Evolutionary conservation across 2,113 vertebrate genomes (phyloP).

Genomic region (Miniopterus natalensis): DNA sequence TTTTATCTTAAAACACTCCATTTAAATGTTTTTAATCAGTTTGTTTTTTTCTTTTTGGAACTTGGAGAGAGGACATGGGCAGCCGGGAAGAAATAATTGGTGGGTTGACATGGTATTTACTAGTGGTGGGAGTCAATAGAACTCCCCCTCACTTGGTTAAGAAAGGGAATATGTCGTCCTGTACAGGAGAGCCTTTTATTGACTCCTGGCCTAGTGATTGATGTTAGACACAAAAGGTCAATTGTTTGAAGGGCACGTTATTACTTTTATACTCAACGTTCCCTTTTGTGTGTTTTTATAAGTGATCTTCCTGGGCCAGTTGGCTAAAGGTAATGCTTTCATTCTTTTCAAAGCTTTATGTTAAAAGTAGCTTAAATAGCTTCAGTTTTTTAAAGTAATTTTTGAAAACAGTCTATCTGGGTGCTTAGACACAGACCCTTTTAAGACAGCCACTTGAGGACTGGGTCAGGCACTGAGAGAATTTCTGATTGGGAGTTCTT

Average conservation of each 20-base stretch:
- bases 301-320: background rate
- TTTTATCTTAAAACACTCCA: slow-evolving; percentile 12
- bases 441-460: background rate
- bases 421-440: background rate
- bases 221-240: background rate
- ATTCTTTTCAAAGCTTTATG: slow-evolving; percentile 55
- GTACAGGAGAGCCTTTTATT: background rate
- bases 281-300: background rate
- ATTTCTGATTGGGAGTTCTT: background rate
- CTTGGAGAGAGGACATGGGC: background rate
- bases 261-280: background rate
- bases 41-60: background rate
- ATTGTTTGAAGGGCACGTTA: background rate
- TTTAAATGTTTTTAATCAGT: background rate
- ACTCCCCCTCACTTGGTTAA: background rate
- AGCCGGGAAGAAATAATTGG: background rate
- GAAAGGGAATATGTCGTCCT: background rate
- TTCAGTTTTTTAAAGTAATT: background rate
- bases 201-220: background rate
- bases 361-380: slow-evolving; percentile 27
- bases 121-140: background rate
- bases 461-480: background rate
- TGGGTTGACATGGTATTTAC: background rate
- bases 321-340: background rate
- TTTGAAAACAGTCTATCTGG: background rate